A percentile compares a stretch with the other conserved stretches of the same genome.
Conservation (phyloP, 2,888 invertebrate species). For the Melanostoma scalare region DNA sequence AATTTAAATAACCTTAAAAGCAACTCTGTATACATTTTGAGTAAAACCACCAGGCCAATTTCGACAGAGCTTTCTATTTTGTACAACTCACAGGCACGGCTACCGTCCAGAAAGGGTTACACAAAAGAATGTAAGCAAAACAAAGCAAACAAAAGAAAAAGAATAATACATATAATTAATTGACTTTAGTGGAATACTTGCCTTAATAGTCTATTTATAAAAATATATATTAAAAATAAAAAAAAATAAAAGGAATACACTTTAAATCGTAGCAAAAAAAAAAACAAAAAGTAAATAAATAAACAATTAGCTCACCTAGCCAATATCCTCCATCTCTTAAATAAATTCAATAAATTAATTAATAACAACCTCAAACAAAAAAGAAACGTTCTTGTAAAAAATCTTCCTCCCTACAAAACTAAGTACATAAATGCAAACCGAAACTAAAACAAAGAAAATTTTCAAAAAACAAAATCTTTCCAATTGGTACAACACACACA, state of each 20-base stretch:
- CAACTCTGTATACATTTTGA: constrained; percentile 15
- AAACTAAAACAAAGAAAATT: constrained; percentile 64
- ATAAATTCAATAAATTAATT: constrained; percentile 60
- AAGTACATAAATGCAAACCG: constrained; percentile 35
- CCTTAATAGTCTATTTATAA: constrained; percentile 75
- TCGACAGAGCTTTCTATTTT: constrained; percentile 25
- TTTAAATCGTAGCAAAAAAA: constrained; percentile 67
- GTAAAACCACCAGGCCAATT: constrained; percentile 41
- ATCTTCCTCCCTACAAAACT: constrained; percentile 47
- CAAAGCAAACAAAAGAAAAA: constrained; percentile 35
- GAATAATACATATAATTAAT: constrained; percentile 72
- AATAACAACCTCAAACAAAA: constrained; percentile 18
- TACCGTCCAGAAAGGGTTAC: constrained; percentile 71
- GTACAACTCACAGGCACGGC: constrained; percentile 48
- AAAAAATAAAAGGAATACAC: constrained; percentile 56
- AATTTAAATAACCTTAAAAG: constrained; percentile 11
- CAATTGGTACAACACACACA: constrained; percentile 58
- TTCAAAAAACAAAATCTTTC: constrained; percentile 30
- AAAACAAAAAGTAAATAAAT: constrained; percentile 27
- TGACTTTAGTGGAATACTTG: constrained; percentile 75
- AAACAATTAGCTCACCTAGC: constrained; percentile 70
- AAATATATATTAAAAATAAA: constrained; percentile 66
- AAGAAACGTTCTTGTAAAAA: constrained; percentile 64
- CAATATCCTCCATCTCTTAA: constrained; percentile 70
- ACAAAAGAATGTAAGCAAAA: constrained; percentile 27